These are phyloP conservation scores for Melanotaenia nigrans DNA, from an alignment of 2,797 vertebrate species.

Conservation along the genomic window DNA sequence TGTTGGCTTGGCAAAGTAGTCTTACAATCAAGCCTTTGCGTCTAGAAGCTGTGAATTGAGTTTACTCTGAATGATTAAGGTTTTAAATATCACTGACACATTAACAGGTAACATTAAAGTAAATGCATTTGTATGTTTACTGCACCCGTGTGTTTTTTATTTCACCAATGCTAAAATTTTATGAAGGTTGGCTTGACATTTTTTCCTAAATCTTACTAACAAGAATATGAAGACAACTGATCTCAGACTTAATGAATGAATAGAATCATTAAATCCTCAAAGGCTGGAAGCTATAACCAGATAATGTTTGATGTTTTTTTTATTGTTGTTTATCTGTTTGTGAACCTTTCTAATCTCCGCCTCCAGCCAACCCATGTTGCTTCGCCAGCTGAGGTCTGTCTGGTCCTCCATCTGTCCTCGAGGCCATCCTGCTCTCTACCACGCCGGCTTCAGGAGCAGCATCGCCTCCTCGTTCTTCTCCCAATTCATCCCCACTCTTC, in stretches of 20 bases:
- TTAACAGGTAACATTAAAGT: background rate
- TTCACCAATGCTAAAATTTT: no score
- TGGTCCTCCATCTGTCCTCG: constrained; percentile 79
- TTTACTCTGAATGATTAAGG: background rate
- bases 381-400: constrained; percentile 82
- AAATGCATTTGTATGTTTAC: no score
- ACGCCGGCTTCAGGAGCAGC: constrained; percentile 50
- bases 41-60: no score
- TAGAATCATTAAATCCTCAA: background rate
- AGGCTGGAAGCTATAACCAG: background rate
- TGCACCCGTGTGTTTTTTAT: no score
- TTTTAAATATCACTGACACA: background rate
- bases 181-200: no score
- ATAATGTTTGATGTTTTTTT: no score
- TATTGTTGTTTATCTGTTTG: no score
- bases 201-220: no score
- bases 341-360: background rate
- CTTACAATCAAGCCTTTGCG: no score
- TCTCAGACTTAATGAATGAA: background rate
- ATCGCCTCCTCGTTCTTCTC: background rate
- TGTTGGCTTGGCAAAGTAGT: no score
- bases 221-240: no score
- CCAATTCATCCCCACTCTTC: background rate
- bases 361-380: constrained; percentile 88
- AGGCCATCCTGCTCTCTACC: constrained; percentile 53